These are phyloP conservation scores for Acropternis orthonyx DNA, from an alignment of 2,797 vertebrate species.

Conservation along the genomic window DNA sequence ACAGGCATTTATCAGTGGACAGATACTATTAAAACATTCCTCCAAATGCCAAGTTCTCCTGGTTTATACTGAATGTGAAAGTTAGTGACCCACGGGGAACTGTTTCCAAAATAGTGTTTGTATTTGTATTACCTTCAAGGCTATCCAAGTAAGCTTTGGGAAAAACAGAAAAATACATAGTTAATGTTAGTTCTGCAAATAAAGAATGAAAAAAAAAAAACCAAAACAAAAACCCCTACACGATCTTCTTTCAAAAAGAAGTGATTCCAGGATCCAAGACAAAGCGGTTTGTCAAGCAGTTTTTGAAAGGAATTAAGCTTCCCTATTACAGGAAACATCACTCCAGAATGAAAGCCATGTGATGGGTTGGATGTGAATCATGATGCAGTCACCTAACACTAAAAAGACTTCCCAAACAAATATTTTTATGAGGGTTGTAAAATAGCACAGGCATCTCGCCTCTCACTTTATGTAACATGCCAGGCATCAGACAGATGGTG, in stretches of 20 bases:
- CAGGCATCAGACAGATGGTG: background rate
- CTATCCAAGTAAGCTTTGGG: constrained; percentile 99
- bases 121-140: constrained; percentile 95
- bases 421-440: background rate
- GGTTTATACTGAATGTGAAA: constrained; percentile 16
- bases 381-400: background rate
- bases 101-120: constrained; percentile 64
- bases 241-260: constrained; percentile 38
- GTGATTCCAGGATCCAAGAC: background rate
- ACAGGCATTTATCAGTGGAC: background rate
- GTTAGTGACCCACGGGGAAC: constrained; percentile 52
- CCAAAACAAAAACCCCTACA: background rate
- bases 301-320: background rate
- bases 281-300: background rate
- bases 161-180: constrained; percentile 81
- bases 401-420: background rate
- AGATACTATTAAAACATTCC: background rate
- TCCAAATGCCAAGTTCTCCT: background rate
- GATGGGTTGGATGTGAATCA: background rate
- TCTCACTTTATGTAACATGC: background rate
- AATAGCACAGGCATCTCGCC: background rate
- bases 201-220: constrained; percentile 36
- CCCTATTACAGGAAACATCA: background rate
- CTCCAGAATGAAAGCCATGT: background rate
- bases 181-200: constrained; percentile 74